Evolutionary conservation across 2,888 invertebrate genomes (phyloP), one percentile per base, ranked within the genome.

Genomic region (Tenthredo mesomela): DNA sequence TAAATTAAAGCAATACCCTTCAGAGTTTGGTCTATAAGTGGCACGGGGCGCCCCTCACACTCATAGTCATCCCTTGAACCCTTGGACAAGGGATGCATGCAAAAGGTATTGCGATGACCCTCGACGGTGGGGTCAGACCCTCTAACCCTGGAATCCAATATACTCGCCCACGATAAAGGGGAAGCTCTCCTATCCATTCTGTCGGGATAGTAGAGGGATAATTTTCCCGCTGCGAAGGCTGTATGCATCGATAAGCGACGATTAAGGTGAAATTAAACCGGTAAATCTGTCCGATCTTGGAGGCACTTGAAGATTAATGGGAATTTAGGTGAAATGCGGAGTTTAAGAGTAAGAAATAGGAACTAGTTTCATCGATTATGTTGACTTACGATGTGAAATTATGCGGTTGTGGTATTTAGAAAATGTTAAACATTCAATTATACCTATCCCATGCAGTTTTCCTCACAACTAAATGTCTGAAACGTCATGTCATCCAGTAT

Each of bases 91-190:
- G 82, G 83, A 65, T 86, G 87, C 86, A 88, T 89, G 87, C 86
- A 86, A 88, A 88, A 88, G 88, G 88, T 88, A 91, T 89, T 88
- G 90, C 87, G 91, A 90, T 92, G 91, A 91, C 91, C 91, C 91
- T 89, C 90, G 91, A 90, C 90, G 89, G 90, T 90, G 88, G 89
- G 89, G 89, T 89, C 89, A 89, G 87, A 87, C 87, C 89, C 90
- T 88, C 87, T 86, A 82, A 85, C 89, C 87, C 88, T 87, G 89
- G 91, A 92, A 92, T 91, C 89, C 91, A 92, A 91, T 92, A 89
- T 88, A 88, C 86, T 84, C 87, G 73, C 89, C 89, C 88, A 88
- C 86, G 89, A 89, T 89, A 88, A 90, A 89, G 87, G 87, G 87
- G 84, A 88, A 85, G 47, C 85, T 33, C 65, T 86, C 86, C 88